phyloP scores from a whole-genome alignment of 2,113 vertebrate genomes.

The Pelecanus crispus region DNA sequence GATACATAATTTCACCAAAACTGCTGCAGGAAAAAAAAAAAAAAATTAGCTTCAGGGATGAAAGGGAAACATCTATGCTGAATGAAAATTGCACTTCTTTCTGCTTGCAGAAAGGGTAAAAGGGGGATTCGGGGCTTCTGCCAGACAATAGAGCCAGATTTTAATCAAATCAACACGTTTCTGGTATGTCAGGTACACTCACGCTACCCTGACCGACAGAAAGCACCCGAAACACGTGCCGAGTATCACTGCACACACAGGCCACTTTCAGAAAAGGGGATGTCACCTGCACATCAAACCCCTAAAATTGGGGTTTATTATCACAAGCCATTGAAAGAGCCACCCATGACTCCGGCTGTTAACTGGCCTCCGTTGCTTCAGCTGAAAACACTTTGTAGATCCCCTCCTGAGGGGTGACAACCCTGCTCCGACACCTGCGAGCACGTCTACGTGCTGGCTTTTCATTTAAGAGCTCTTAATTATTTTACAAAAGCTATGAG shows the following conservation, averaged over 20 bases:
- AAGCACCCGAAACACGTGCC: not conserved
- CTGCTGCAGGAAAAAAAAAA: slow-evolving; percentile 62
- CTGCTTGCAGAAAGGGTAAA: slow-evolving; percentile 34
- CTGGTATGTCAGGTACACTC: not conserved
- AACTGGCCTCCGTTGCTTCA: not conserved
- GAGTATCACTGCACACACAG: not conserved
- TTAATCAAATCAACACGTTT: slow-evolving; percentile 58
- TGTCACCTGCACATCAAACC: not conserved
- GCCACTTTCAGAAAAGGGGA: not conserved
- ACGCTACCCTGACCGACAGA: not conserved
- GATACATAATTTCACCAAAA: slow-evolving; percentile 83
- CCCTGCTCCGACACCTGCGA: rapidly evolving
- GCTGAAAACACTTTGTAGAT: not conserved
- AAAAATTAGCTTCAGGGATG: slow-evolving; percentile 70
- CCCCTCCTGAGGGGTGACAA: not conserved
- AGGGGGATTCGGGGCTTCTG: not conserved
- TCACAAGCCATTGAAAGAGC: not conserved
- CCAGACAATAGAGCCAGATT: slow-evolving; percentile 11
- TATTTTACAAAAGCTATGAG: not conserved
- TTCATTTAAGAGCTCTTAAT: not conserved
- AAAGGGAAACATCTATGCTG: slow-evolving; percentile 70
- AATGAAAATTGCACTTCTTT: slow-evolving; percentile 64
- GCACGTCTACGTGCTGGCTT: not conserved
- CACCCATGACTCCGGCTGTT: not conserved
- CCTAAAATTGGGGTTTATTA: not conserved